Base-by-base conservation (phyloP, 2,113 vertebrate genomes). In the Callipepla californica region DNA sequence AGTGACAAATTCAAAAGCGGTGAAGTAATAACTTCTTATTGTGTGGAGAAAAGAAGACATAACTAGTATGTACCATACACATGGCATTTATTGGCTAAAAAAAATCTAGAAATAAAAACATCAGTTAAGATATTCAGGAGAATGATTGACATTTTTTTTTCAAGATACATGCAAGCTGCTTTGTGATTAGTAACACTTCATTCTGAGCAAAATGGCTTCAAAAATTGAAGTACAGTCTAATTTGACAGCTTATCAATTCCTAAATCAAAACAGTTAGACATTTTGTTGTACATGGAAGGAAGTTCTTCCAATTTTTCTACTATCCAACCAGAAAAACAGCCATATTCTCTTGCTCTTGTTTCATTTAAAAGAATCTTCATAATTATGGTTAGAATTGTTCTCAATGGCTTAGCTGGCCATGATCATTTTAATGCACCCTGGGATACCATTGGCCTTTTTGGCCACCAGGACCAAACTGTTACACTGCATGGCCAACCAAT, bases 341-440 rank as follows among this genome's bases (percentile, higher is more conserved):
- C 51, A 19, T 9, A 34, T 59, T 63, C 73, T 87, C 50, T 25
- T 92, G 28, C 10, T 44, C 48, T 80, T 92, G 23, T 21, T 82
- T 48, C 38, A 81, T 70, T 74, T 50, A 42, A 67, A 73, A 92
- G 69, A 92, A 90, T 95, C 91, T 72, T 91, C 70, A 90, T 95
- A 92, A 89, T 23, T 79, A 77, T 92, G 50, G 85, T 44, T 92
- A 83, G 73, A 95, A 90, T 89, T 40, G 75, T 87, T 91, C 69
- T 92, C 67, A 73, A 78, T 95, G 34, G 32, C 32, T 92, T 91
- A 96, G 61, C 50, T 51, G 25, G 50, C 8, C 25, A 26, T 51
- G 50, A 25, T 26, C 25, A 26, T 51, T 51, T 51, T 51, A 12
- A 51, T 51, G 25, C 13, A 26, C 11, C 23, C 23, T 25, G 14